A percentile compares a stretch with the other conserved stretches of the same genome.
phyloP scores from a whole-genome alignment of 2,113 vertebrate species.

The Neofelis nebulosa region DNA sequence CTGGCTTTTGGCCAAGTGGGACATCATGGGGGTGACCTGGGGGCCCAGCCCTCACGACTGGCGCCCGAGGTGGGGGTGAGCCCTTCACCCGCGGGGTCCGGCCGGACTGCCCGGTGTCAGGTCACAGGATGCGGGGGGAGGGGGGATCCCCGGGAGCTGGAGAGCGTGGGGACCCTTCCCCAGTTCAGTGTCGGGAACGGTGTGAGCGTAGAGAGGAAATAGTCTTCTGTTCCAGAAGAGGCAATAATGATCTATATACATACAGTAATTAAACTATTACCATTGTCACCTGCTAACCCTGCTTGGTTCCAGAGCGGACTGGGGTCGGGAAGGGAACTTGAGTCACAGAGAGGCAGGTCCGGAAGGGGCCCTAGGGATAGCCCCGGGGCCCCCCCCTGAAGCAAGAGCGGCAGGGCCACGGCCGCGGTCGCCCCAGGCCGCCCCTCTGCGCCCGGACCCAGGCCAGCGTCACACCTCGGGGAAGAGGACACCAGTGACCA shows the following conservation, averaged over 20 bases:
- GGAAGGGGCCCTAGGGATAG: neutral
- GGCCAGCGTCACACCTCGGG: no score
- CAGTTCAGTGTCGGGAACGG: neutral
- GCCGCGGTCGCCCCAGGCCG: neutral
- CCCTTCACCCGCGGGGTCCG: neutral
- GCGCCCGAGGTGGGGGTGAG: neutral
- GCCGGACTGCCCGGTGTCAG: neutral
- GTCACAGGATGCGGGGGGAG: neutral
- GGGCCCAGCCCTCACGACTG: neutral
- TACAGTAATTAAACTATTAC: neutral
- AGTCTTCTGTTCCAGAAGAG: neutral
- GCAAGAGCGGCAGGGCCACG: no score
- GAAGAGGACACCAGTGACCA: neutral
- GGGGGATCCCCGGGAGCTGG: neutral
- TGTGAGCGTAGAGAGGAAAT: no score
- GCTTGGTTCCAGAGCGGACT: neutral
- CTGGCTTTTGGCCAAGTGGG: neutral
- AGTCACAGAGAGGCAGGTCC: neutral
- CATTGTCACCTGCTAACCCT: neutral
- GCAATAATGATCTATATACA: no score
- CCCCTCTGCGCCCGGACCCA: no score
- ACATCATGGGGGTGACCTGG: neutral
- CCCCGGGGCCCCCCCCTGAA: fast-evolving
- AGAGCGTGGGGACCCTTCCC: neutral
- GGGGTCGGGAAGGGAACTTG: neutral